Base-by-base conservation (phyloP, 2,113 vertebrate species). In the Arizona elegans region DNA sequence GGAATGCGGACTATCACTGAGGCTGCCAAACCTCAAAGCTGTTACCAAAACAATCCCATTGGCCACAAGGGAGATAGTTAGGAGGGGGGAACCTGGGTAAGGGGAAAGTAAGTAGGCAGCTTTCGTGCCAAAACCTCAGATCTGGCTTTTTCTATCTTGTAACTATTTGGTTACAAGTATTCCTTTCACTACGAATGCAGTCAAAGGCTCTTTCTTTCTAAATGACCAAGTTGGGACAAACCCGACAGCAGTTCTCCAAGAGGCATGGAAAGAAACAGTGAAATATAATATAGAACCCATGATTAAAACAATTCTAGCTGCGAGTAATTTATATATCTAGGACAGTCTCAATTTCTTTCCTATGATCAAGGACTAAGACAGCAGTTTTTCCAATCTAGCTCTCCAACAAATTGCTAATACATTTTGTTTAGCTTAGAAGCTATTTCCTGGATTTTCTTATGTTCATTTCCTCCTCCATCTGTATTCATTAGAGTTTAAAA, bases 261-360 rank as follows among this genome's bases (percentile, higher is more conserved):
- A 89, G 94, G 90, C 33, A 87, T 91, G 90, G 33, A 81, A 65
- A 94, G 95, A 97, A 96, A 90, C 88, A 93, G 93, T 96, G 33
- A 59, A 97, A 96, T 92, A 94, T 87, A 95, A 89, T 87, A 90
- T 52, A 75, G 91, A 91, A 93, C 59, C 92, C 90, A 95, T 96
- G 96, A 96, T 96, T 96, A 95, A 95, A 96, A 92, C 95, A 95
- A 94, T 97, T 97, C 93, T 96, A 96, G 97, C 96, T 96, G 94
- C 95, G 95, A 90, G 95, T 96, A 96, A 96, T 95, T 87, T 26
- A 55, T 96, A 94, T 93, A 96, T 95, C 87, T 95, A 93, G 75
- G 1, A 93, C 94, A 95, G 93, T 93, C 96, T 97, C 94, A 56
- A 90, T 96, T 96, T 96, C 96, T 94, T 95, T 95, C 92, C 90